These are phyloP conservation scores for Torymus tubicola DNA, from an alignment of 2,888 invertebrate genomes.

Conservation along the genomic window DNA sequence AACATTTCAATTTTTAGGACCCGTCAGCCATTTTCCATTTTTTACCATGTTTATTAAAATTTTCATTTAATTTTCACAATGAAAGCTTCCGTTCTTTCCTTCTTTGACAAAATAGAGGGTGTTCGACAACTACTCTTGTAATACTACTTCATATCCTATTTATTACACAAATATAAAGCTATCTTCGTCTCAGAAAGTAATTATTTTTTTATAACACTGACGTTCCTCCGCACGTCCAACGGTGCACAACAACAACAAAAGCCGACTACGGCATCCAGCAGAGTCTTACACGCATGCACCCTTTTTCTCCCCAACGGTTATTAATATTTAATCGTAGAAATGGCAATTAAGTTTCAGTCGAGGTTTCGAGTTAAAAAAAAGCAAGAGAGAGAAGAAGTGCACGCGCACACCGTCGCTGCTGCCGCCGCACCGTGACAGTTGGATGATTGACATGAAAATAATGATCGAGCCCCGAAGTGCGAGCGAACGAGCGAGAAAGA, in stretches of 20 bases:
- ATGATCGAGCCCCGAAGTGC: slow-evolving; percentile 47
- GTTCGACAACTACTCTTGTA: too few relatives aligned
- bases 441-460: slow-evolving; percentile 59
- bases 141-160: too few relatives aligned
- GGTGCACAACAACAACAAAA: neutral
- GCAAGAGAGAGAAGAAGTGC: slow-evolving; percentile 3
- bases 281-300: neutral
- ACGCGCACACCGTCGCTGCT: neutral
- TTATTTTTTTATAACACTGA: neutral
- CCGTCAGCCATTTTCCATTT: too few relatives aligned
- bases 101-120: too few relatives aligned
- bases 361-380: slow-evolving; percentile 31
- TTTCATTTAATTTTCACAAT: too few relatives aligned
- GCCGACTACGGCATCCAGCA: neutral
- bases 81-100: too few relatives aligned
- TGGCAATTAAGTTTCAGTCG: slow-evolving; percentile 50
- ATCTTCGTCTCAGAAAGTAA: too few relatives aligned
- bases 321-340: slow-evolving; percentile 53
- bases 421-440: slow-evolving; percentile 35
- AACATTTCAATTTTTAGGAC: too few relatives aligned
- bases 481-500: slow-evolving; percentile 44
- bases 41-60: too few relatives aligned
- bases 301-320: slow-evolving; percentile 16
- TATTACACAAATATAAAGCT: too few relatives aligned
- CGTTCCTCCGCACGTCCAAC: neutral